Evolutionary conservation across 2,113 vertebrate species (phyloP).

Genomic region (Corvus moneduloides): DNA sequence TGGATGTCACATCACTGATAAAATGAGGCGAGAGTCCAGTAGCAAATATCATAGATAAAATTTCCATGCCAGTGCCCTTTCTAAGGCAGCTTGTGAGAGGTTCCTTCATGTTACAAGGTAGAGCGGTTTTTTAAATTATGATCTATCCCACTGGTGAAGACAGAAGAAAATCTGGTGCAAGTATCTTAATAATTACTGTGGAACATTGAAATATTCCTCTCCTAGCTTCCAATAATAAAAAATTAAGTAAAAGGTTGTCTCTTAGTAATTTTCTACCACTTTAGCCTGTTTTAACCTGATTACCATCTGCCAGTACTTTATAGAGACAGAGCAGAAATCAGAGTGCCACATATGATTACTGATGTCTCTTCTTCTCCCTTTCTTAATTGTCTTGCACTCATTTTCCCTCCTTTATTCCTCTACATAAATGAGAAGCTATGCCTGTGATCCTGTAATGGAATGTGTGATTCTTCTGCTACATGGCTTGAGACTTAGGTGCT

Average conservation of each 20-base stretch:
- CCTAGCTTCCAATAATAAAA: neutral
- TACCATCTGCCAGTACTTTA: neutral
- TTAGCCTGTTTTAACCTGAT: neutral
- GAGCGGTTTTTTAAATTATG: neutral
- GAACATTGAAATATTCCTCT: neutral
- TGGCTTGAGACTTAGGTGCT: neutral
- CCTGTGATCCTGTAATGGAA: neutral
- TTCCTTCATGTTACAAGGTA: neutral
- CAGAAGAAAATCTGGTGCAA: neutral
- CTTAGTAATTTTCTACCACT: neutral
- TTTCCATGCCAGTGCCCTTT: neutral
- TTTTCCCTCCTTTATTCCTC: neutral
- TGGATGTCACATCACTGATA: neutral
- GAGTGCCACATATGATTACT: neutral
- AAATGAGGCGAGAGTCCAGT: neutral
- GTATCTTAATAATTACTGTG: neutral
- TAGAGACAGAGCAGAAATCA: neutral
- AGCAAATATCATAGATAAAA: neutral
- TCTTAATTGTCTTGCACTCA: neutral
- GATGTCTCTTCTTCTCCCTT: neutral
- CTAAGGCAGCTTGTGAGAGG: neutral
- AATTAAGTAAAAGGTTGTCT: neutral
- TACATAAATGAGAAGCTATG: neutral
- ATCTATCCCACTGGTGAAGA: neutral
- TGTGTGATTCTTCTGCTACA: neutral